Base-by-base conservation (phyloP, 2,113 vertebrate species). In the Anser cygnoides region DNA sequence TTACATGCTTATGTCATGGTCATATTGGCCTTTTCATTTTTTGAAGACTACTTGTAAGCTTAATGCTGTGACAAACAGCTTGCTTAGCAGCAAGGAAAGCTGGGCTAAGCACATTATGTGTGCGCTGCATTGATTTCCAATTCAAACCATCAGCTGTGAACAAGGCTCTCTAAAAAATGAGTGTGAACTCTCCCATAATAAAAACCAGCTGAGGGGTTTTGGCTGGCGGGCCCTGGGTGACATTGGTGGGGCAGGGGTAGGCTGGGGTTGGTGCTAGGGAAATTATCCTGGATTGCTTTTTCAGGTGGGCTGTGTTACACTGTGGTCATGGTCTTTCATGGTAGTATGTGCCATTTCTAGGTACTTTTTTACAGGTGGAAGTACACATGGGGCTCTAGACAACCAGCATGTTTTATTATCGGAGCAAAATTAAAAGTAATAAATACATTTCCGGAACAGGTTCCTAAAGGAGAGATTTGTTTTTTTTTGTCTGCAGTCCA, bases 361-460 rank as follows among this genome's bases (percentile, higher is more conserved):
- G 31, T 14, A 54, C 18, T 16, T 61, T 52, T 25, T 16, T 9
- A 6, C 6, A 20, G 63, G 21, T 54, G 33, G 52, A 8, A 41
- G 63, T 25, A 46, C 44, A 5, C 29, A 0, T 7, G 20, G 17
- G 43, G n/a, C 37, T 54, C 75, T 23, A 17, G 50, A 46, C 43
- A 46, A 2, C n/a, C 59, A 16, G 17, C 2, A 0, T 4, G 5
- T 33, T 0, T 18, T 43, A 2, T 25, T 31, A 21, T 9, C 28
- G 2, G 21, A 11, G n/a, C 46, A 37, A 19, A 74, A 43, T 5
- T 4, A 7, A 22, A 25, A 22, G 23, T 31, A 54, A 9, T 33
- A 23, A 37, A 7, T 17, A 2, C 0, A 7, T 58, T 80, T 75
- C 49, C 52, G 55, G n/a, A 39, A 7, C 6, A 29, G 63, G 57